Evolutionary conservation across 2,797 vertebrate genomes (phyloP).

Genomic region (Manis pentadactyla): DNA sequence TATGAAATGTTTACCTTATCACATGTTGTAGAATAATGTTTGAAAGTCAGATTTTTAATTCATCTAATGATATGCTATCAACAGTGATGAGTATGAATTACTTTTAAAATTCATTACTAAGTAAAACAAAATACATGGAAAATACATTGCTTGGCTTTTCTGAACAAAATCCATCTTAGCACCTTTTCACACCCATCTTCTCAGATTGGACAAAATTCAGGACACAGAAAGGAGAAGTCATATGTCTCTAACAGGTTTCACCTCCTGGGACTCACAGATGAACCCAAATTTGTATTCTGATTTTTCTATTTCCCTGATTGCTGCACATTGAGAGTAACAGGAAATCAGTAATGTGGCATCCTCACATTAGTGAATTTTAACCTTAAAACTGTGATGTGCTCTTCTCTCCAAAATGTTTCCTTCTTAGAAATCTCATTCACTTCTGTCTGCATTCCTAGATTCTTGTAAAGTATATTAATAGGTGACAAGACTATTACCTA

Average conservation of each 20-base stretch:
- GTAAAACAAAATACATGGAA: not conserved
- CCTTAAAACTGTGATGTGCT: too few relatives aligned
- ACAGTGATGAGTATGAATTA: not conserved
- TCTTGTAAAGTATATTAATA: not conserved
- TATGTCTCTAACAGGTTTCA: not conserved
- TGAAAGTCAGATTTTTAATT: not conserved
- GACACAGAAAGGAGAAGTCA: not conserved
- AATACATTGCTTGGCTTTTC: not conserved
- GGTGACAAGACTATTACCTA: too few relatives aligned
- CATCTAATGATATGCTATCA: not conserved
- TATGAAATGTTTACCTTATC: not conserved
- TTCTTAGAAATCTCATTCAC: too few relatives aligned
- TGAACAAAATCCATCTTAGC: not conserved
- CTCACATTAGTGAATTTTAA: too few relatives aligned
- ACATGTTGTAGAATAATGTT: not conserved
- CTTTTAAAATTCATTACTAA: not conserved
- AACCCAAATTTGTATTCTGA: not conserved
- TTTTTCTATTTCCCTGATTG: not conserved
- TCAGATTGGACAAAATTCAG: not conserved
- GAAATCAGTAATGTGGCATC: conserved; percentile 44
- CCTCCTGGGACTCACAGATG: conserved; percentile 46
- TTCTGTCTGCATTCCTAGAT: not conserved
- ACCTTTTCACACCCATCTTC: not conserved
- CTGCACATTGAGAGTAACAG: conserved; percentile 12
- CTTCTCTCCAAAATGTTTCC: too few relatives aligned